Base-by-base conservation (phyloP, 2,888 invertebrate genomes). In the Byasa hedistus region DNA sequence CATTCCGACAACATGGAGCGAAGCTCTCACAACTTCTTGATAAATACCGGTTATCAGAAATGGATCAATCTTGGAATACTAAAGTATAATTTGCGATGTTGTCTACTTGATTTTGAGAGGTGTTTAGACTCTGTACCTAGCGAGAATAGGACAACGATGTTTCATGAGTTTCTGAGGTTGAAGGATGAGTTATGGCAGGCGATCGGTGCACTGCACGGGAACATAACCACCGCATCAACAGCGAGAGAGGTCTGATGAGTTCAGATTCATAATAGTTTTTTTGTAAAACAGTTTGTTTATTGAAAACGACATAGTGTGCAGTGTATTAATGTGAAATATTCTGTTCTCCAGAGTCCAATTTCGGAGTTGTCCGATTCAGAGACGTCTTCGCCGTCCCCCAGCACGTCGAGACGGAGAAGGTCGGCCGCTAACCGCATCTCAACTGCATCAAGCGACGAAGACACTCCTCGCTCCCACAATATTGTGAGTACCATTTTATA, bases 291-390 rank as follows among this genome's bases (percentile, higher is more conserved):
- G 19, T 48, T 48, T 48, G n/a, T 19, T 5, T 48, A 48, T 1
- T n/a, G 19, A 48, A 48, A n/a, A n/a, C 48, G 5, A 48, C 0
- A 5, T 48, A n/a, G 1, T 19, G n/a, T 48, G 48, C n/a, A 19
- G n/a, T 48, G n/a, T n/a, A 19, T n/a, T n/a, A 48, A 48, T n/a
- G n/a, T 48, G 22, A 22, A 21, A 67, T 70, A 36, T 12, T 62
- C 7, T 69, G 63, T 66, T 22, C 75, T 73, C 69, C 82, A 92
- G 88, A 90, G 88, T 76, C 88, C 94, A 68, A 84, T 94, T 67
- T 94, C 94, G 71, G 93, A 93, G 77, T 83, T 94, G 71, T 94
- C 94, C 7, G 94, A 94, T 72, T 93, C 93, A 48, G 92, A 92
- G 69, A 80, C 88, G 64, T 85, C 91, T 27, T 86, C 87, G 54